Conservation (phyloP, 2,888 invertebrate species). For the Cheilosia grossa region DNA sequence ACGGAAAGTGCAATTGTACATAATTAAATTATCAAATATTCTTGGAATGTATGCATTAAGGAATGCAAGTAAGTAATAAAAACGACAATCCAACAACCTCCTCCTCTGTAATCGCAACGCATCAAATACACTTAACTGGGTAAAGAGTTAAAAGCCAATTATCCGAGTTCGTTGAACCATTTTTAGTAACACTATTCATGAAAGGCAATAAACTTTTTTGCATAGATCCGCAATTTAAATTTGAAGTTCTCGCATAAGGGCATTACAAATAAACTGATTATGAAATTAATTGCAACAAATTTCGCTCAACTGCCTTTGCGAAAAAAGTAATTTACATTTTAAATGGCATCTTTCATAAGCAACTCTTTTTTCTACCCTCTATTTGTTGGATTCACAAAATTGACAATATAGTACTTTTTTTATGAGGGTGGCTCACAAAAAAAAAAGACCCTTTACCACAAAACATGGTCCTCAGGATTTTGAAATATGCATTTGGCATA, state of each 20-base stretch:
- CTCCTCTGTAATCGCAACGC: no score
- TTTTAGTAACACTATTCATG: background rate
- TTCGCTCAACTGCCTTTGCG: constrained; percentile 22
- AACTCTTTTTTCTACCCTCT: background rate
- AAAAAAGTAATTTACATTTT: constrained; percentile 67
- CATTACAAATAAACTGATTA: constrained; percentile 2
- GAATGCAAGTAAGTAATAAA: no score
- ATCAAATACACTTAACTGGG: no score
- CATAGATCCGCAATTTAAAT: background rate
- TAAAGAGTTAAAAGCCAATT: no score
- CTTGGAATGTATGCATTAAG: no score
- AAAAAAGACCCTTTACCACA: constrained; percentile 16
- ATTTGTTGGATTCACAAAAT: constrained; percentile 13
- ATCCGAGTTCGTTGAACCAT: background rate
- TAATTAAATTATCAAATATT: no score
- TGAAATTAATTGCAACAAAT: constrained; percentile 5
- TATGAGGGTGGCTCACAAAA: background rate
- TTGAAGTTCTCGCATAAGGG: no score
- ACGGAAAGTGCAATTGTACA: no score
- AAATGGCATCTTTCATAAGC: constrained; percentile 52
- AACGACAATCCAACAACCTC: no score
- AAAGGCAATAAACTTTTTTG: background rate
- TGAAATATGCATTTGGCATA: constrained; percentile 69
- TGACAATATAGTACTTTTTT: constrained; percentile 13
- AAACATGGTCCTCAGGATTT: constrained; percentile 17